phyloP scores from a whole-genome alignment of 2,888 invertebrate genomes.

The Elgonia sp. region DNA sequence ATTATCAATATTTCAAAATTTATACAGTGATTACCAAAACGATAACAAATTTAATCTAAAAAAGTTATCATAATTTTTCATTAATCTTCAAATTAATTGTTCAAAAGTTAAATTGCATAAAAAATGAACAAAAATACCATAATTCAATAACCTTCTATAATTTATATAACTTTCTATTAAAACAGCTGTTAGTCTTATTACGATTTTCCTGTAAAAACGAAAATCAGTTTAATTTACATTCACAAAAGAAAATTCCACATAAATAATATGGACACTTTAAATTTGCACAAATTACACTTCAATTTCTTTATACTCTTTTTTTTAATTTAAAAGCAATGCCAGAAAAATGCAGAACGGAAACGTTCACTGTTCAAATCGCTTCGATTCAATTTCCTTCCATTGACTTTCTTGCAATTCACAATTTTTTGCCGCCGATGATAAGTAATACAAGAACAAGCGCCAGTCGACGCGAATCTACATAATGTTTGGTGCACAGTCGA shows the following conservation, averaged over 20 bases:
- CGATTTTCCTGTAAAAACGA: not conserved
- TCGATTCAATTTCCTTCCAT: constrained; percentile 35
- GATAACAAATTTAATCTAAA: too few species aligned
- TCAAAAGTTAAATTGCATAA: not conserved
- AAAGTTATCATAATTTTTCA: too few species aligned
- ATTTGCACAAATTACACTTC: not conserved
- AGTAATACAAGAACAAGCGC: constrained; percentile 33
- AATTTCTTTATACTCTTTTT: not conserved
- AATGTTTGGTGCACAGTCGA: constrained; percentile 56
- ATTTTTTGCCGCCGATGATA: constrained; percentile 41
- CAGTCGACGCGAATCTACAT: constrained; percentile 44
- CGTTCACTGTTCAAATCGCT: constrained; percentile 31
- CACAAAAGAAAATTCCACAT: not conserved
- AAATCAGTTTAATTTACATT: too few species aligned
- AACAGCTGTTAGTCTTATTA: too few species aligned
- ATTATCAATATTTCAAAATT: too few species aligned
- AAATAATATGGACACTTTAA: not conserved
- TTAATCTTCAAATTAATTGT: too few species aligned
- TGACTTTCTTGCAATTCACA: constrained; percentile 53
- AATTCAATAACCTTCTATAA: not conserved
- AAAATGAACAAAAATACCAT: not conserved
- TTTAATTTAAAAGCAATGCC: not conserved
- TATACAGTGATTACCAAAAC: too few species aligned
- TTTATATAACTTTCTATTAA: not conserved
- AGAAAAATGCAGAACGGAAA: constrained; percentile 26